Evolutionary conservation across 2,113 vertebrate genomes (phyloP).

Genomic region (Cinclus mexicanus): DNA sequence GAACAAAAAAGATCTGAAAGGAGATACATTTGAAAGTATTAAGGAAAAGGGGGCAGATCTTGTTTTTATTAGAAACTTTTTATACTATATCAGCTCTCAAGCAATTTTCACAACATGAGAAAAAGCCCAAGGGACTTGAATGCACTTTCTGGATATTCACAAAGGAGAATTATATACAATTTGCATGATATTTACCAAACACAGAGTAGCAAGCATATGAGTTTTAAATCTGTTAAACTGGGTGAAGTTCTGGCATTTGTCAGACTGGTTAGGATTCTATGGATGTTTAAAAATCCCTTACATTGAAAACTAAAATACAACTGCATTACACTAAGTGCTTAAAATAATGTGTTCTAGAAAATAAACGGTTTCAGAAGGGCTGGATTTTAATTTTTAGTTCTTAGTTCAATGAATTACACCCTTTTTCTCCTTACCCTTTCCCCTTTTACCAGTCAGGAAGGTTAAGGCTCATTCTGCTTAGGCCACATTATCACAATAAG

Average conservation of each 20-base stretch:
- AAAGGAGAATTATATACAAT: background rate
- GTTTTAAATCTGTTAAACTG: background rate
- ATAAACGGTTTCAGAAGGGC: background rate
- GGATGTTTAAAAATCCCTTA: background rate
- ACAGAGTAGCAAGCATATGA: background rate
- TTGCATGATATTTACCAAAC: background rate
- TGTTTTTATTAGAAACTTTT: background rate
- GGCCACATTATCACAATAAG: background rate
- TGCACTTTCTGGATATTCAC: background rate
- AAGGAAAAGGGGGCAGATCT: background rate
- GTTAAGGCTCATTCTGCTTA: background rate
- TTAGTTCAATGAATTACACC: background rate
- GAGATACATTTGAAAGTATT: background rate
- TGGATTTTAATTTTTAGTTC: background rate
- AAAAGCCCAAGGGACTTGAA: background rate
- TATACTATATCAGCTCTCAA: background rate
- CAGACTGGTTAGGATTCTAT: background rate
- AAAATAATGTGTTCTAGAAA: background rate
- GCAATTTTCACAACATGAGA: background rate
- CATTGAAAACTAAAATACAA: background rate
- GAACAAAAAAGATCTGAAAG: background rate
- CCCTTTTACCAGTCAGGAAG: background rate
- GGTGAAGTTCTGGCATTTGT: background rate
- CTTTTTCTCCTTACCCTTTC: background rate
- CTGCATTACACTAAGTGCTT: background rate